These are phyloP conservation scores for Hedychridium roseum DNA, from an alignment of 2,888 invertebrate species.

Conservation along the genomic window DNA sequence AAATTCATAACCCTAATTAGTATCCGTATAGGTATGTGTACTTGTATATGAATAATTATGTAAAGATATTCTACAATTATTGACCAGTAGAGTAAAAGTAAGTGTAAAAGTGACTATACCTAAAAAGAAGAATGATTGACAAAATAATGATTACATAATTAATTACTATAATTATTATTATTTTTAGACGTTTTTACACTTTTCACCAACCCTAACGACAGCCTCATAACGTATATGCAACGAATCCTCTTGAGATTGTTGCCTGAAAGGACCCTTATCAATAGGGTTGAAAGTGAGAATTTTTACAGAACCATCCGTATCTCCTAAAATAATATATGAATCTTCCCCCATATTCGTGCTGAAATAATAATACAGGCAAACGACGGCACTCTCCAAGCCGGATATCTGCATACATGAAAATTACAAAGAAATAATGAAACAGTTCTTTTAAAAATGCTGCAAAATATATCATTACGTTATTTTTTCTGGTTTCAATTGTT, in stretches of 20 bases:
- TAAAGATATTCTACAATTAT: too few relatives aligned
- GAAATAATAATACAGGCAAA: slow-evolving; percentile 71
- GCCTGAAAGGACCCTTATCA: slow-evolving; percentile 76
- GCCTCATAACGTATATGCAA: slow-evolving; percentile 70
- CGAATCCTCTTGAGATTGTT: slow-evolving; percentile 71
- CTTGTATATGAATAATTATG: too few relatives aligned
- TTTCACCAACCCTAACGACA: slow-evolving; percentile 67
- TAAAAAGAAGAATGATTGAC: too few relatives aligned
- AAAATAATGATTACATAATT: too few relatives aligned
- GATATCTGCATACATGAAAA: slow-evolving; percentile 62
- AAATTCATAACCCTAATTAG: too few relatives aligned
- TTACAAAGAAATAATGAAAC: not conserved
- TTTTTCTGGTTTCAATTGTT: too few relatives aligned
- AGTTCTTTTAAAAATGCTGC: not conserved
- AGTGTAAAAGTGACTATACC: too few relatives aligned
- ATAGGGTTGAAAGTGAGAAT: slow-evolving; percentile 71
- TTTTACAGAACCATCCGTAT: slow-evolving; percentile 76
- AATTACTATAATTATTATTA: too few relatives aligned
- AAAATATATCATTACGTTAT: not conserved
- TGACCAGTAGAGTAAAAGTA: too few relatives aligned
- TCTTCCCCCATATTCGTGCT: slow-evolving; percentile 67
- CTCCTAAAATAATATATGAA: slow-evolving; percentile 76
- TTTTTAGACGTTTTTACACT: too few relatives aligned
- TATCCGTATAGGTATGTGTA: too few relatives aligned
- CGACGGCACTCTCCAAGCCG: slow-evolving; percentile 70